A percentile compares a stretch with the other conserved stretches of the same genome.
phyloP scores from a whole-genome alignment of 53 echinoderm and acorn worm genomes.

The Crossaster papposus region DNA sequence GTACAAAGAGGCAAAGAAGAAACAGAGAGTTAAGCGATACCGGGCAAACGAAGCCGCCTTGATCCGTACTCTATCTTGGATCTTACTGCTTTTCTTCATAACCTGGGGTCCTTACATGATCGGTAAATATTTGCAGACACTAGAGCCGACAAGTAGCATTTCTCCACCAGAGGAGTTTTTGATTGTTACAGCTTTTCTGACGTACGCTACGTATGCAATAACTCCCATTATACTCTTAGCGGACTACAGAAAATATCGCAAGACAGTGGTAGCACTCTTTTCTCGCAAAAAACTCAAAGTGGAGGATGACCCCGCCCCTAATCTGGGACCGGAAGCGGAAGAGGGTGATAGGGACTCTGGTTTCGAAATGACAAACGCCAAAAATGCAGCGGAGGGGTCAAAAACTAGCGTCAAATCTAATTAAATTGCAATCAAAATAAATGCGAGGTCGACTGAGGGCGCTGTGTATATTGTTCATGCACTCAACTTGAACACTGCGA shows the following conservation, averaged over 20 bases:
- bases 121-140: constrained; percentile 41
- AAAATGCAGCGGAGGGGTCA: neutral
- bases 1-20: constrained; percentile 43
- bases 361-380: constrained; percentile 1
- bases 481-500: too few species aligned
- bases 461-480: neutral
- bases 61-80: constrained; percentile 33
- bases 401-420: constrained; percentile 13
- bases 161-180: constrained; percentile 16
- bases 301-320: neutral
- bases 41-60: constrained; percentile 52
- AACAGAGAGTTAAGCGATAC: constrained; percentile 46
- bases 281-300: constrained; percentile 25
- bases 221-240: constrained; percentile 5
- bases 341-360: constrained; percentile 12
- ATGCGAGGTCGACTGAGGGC: neutral
- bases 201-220: constrained; percentile 29
- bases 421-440: neutral
- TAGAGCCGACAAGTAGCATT: constrained; percentile 10
- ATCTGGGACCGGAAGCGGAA: neutral
- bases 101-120: constrained; percentile 52
- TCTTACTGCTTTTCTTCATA: constrained; percentile 13
- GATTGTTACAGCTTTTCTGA: constrained; percentile 15
- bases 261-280: constrained; percentile 4
- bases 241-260: constrained; percentile 45